Conservation (phyloP, 2,113 vertebrate genomes). For the Passer montanus region DNA sequence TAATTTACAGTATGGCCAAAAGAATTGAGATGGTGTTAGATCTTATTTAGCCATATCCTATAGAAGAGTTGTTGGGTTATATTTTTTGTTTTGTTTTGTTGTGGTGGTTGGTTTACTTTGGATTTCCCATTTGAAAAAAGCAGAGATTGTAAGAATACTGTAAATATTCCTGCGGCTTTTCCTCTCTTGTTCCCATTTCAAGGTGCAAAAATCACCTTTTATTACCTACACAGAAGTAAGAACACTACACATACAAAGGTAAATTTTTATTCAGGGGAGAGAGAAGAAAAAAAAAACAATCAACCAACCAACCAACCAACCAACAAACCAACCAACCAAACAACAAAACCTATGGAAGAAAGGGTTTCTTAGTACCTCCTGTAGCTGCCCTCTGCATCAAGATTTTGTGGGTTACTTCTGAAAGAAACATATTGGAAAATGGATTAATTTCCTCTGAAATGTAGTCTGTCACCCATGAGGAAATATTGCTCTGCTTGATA, state of each 20-base stretch:
- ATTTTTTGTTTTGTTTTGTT: background rate
- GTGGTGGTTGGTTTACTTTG: background rate
- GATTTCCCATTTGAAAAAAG: background rate
- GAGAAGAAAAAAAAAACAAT: background rate
- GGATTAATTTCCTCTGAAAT: slow-evolving; percentile 1
- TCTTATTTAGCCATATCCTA: background rate
- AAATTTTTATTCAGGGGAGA: background rate
- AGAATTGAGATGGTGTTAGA: background rate
- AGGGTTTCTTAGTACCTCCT: background rate
- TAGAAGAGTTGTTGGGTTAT: background rate
- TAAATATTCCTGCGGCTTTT: background rate
- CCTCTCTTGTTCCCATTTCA: background rate
- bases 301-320: background rate
- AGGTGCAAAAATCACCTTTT: background rate
- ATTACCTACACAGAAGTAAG: background rate
- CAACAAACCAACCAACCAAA: background rate
- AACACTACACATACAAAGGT: background rate
- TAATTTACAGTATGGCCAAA: background rate
- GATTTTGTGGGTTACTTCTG: background rate
- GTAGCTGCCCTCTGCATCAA: background rate
- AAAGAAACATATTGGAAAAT: background rate
- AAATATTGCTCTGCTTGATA: background rate
- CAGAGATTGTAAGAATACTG: background rate
- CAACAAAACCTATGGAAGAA: background rate
- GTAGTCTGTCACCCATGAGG: background rate